Conservation (phyloP, 2,113 vertebrate species). For the Microtus montanus region DNA sequence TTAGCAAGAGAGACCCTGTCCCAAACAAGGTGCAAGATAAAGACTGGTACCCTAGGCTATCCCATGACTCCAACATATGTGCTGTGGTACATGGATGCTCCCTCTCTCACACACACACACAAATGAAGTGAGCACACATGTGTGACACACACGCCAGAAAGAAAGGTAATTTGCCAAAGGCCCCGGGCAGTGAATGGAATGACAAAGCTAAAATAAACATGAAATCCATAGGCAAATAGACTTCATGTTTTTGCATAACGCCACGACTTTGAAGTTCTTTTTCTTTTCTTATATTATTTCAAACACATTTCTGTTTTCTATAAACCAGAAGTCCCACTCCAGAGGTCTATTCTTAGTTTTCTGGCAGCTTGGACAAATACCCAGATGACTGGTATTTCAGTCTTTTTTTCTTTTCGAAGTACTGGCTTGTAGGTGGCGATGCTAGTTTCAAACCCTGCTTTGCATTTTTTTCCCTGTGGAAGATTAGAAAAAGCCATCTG, state of each 20-base stretch:
- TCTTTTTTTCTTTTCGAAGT: constrained; percentile 64
- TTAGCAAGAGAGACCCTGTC: not conserved
- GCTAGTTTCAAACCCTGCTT: constrained; percentile 74
- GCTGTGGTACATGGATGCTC: not conserved
- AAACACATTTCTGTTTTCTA: constrained; percentile 68
- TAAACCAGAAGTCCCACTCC: constrained; percentile 58
- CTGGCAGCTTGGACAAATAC: constrained; percentile 74
- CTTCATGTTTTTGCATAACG: constrained; percentile 52
- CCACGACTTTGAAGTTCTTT: constrained; percentile 63
- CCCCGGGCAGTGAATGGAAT: not conserved
- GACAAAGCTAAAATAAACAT: not conserved
- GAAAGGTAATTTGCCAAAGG: not conserved
- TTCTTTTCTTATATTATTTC: constrained; percentile 67
- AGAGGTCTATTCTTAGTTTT: constrained; percentile 73
- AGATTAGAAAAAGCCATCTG: constrained; percentile 79
- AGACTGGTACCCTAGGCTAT: not conserved
- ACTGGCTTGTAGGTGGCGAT: constrained; percentile 76
- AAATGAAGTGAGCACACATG: not conserved
- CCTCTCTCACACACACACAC: not conserved
- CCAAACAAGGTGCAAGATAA: not conserved
- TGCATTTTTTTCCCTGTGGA: constrained; percentile 62
- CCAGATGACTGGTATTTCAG: constrained; percentile 70
- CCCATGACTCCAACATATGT: not conserved
- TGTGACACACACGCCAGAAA: not conserved
- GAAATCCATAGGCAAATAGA: constrained; percentile 20